Percentiles rank a stretch among this genome's conserved stretches.
Conservation (phyloP, 2,113 vertebrate species). For the Crotalus helleri region DNA sequence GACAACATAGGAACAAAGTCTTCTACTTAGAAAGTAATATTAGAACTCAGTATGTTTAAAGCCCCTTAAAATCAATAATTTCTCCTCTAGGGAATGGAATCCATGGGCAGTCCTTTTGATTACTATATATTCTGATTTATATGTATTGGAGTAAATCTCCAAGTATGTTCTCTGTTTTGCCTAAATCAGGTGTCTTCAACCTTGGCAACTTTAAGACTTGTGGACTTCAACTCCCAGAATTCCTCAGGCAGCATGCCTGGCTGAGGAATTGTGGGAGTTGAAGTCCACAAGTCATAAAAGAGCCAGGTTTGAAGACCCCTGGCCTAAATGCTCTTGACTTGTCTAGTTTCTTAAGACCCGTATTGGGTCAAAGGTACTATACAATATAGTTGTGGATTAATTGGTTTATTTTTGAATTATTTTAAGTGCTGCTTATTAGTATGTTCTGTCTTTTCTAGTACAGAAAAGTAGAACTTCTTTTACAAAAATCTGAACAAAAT, state of each 20-base stretch:
- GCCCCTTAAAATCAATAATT: conserved; percentile 11
- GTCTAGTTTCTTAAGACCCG: not conserved
- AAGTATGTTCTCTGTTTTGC: not conserved
- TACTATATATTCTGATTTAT: not conserved
- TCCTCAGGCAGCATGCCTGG: too few relatives aligned
- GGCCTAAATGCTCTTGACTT: not conserved
- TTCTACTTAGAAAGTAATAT: conserved; percentile 6
- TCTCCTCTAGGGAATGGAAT: not conserved
- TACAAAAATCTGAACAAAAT: not conserved
- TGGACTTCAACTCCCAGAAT: too few relatives aligned
- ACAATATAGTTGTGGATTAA: not conserved
- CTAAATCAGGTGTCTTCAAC: not conserved
- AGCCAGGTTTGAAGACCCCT: too few relatives aligned
- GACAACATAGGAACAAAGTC: not conserved
- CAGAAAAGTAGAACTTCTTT: not conserved
- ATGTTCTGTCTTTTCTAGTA: not conserved
- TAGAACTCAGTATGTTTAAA: conserved; percentile 4
- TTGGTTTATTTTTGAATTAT: not conserved
- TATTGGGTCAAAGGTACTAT: not conserved
- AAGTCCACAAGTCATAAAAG: too few relatives aligned
- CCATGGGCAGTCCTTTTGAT: not conserved
- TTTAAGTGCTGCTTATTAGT: not conserved
- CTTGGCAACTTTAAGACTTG: too few relatives aligned
- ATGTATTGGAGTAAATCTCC: not conserved
- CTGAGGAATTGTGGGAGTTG: too few relatives aligned